Evolutionary conservation across 92 coral and sea anemone genomes (phyloP), one percentile per base, ranked within the genome.

Genomic region (Epizoanthus rinbou): DNA sequence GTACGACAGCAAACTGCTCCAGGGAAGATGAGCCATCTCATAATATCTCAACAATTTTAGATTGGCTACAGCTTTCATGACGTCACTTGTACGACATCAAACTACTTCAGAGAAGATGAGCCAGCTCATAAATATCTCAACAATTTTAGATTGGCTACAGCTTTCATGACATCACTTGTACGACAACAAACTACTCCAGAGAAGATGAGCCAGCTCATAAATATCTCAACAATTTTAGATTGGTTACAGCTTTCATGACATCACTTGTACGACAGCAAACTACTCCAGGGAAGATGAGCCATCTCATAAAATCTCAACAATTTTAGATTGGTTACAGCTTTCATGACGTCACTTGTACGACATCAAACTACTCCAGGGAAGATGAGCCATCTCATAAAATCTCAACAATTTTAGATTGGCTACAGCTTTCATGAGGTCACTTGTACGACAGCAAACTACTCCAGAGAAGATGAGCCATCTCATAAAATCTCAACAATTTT

Each of bases 161-260:
- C 33, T 57, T 28, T 75, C 4, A 76, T 14, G 14, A 11, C 45
- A 2, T 8, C 31, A 28, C 31, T 66, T 25, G 13, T 8, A 7
- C 18, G 3, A 2, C 11, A 43, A 8, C 50, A 50, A 50, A 50
- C 54, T 13, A 50, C 14, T 47, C 14, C 10, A 80, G 28, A 25
- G 89, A 88, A 58, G 93, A 83, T 18, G 86, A 64, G 7, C 52
- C 62, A 11, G 69, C 57, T 19, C 39, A 57, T 31, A 83, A 87
- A 11, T 50, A 50, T 50, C 15, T 9, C 25, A 78, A 57, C 28
- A 35, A 60, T 22, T 57, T 76, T 39, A n/a, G 82, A 78, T 15
- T 78, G 82, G 82, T 35, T 78, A 57, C 81, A 75, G 19, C 35
- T 57, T 31, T 75, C 5, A 78, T 50, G 14, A 50, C 14, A 3